These are phyloP conservation scores for Platyscapa corneri DNA, from an alignment of 1,140 invertebrate genomes.

Conservation along the genomic window DNA sequence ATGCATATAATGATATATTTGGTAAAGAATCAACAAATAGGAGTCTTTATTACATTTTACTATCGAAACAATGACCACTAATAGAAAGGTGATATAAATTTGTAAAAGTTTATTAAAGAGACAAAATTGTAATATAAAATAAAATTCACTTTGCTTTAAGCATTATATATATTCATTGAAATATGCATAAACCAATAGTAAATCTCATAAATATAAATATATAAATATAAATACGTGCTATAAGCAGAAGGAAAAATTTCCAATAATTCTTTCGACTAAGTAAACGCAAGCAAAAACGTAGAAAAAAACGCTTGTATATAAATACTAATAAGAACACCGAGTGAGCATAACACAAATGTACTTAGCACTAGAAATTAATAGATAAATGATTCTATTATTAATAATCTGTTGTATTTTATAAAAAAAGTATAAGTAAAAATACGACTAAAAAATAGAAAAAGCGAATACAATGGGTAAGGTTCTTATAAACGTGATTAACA, in stretches of 20 bases:
- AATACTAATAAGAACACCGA: conserved; percentile 50
- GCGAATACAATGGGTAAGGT: conserved; percentile 29
- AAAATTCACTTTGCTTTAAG: conserved; percentile 38
- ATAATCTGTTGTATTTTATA: conserved; percentile 66
- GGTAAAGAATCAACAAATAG: conserved; percentile 32
- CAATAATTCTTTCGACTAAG: conserved; percentile 37
- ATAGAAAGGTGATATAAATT: conserved; percentile 41
- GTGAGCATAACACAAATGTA: conserved; percentile 49
- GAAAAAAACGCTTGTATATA: conserved; percentile 46
- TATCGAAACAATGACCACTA: conserved; percentile 38
- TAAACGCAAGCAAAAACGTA: conserved; percentile 40
- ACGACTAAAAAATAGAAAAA: background rate
- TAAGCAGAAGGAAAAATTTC: conserved; percentile 22
- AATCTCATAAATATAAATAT: conserved; percentile 51
- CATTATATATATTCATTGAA: conserved; percentile 50
- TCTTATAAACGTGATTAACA: conserved; percentile 19
- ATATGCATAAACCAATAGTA: conserved; percentile 43
- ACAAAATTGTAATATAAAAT: conserved; percentile 47
- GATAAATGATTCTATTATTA: conserved; percentile 57
- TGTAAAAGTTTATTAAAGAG: conserved; percentile 53
- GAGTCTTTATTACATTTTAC: conserved; percentile 49
- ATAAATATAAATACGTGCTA: conserved; percentile 48
- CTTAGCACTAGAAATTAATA: conserved; percentile 49
- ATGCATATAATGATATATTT: conserved; percentile 43
- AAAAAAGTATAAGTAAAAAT: conserved; percentile 54